phyloP scores from a whole-genome alignment of 1,140 invertebrate genomes.

The Danaus melanippus region DNA sequence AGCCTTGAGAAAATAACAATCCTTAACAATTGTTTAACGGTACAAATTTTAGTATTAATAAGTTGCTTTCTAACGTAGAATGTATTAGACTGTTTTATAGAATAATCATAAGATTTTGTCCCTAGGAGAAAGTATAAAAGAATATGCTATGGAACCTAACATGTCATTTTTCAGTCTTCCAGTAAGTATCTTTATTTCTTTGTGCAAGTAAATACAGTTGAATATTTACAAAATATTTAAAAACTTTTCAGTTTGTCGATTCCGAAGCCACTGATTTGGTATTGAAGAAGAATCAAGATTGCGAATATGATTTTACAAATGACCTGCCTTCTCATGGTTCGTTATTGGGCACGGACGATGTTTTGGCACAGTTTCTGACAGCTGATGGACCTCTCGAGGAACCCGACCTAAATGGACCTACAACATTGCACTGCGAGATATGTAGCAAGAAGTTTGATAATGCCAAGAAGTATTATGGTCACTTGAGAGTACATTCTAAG shows the following conservation, averaged over 20 bases:
- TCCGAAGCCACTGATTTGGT: constrained; percentile 36
- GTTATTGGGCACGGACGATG: constrained; percentile 46
- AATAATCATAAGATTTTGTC: no score
- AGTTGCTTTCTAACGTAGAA: no score
- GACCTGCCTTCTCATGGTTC: constrained; percentile 33
- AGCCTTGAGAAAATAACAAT: no score
- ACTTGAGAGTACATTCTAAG: constrained; percentile 59
- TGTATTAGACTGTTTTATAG: no score
- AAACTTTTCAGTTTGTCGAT: constrained; percentile 46
- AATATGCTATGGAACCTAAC: constrained; percentile 39
- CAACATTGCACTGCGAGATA: constrained; percentile 58
- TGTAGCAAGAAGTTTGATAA: constrained; percentile 62
- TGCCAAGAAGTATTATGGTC: constrained; percentile 64
- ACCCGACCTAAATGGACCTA: constrained; percentile 58
- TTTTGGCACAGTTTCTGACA: constrained; percentile 50
- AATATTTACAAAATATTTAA: constrained; percentile 5
- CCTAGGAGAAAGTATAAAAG: no score
- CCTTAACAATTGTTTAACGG: no score
- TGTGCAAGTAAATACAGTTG: not conserved
- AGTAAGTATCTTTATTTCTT: constrained; percentile 32
- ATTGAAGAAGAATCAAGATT: constrained; percentile 35
- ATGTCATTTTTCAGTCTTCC: constrained; percentile 53
- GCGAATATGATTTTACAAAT: constrained; percentile 37
- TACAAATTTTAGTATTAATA: no score
- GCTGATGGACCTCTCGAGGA: constrained; percentile 54